These are phyloP conservation scores for Athene cunicularia DNA, from an alignment of 2,113 vertebrate species.

Conservation along the genomic window DNA sequence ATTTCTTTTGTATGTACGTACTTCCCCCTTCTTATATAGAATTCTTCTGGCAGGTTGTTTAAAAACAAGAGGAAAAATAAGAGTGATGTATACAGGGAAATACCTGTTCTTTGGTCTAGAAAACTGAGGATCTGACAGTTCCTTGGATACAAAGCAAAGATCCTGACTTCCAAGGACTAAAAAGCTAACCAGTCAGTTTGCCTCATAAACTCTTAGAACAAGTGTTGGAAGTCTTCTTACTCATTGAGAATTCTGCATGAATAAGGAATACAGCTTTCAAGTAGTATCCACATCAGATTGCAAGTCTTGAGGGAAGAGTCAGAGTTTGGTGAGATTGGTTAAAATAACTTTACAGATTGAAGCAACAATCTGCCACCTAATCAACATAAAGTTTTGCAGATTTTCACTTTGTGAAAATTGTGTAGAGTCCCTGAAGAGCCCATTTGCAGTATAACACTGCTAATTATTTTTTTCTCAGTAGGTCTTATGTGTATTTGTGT, in stretches of 20 bases:
- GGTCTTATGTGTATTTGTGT: not conserved
- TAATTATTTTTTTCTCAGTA: not conserved
- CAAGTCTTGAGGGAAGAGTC: not conserved
- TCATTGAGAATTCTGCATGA: not conserved
- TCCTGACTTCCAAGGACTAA: not conserved
- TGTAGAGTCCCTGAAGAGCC: not conserved
- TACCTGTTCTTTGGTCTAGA: not conserved
- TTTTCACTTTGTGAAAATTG: not conserved
- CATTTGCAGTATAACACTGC: not conserved
- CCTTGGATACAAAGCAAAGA: not conserved
- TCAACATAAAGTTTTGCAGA: not conserved
- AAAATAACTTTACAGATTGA: not conserved
- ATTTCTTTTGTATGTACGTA: not conserved
- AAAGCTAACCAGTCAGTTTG: not conserved
- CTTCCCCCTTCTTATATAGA: not conserved
- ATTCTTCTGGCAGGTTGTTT: not conserved
- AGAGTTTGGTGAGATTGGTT: not conserved
- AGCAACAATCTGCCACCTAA: not conserved
- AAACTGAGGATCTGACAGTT: not conserved
- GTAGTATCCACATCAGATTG: not conserved
- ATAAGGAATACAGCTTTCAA: not conserved
- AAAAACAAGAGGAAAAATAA: not conserved
- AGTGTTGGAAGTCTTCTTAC: not conserved
- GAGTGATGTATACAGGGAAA: not conserved
- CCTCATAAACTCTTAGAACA: not conserved